phyloP scores from a whole-genome alignment of 2,888 invertebrate genomes.

The Mongoloraphidia duomilia region DNA sequence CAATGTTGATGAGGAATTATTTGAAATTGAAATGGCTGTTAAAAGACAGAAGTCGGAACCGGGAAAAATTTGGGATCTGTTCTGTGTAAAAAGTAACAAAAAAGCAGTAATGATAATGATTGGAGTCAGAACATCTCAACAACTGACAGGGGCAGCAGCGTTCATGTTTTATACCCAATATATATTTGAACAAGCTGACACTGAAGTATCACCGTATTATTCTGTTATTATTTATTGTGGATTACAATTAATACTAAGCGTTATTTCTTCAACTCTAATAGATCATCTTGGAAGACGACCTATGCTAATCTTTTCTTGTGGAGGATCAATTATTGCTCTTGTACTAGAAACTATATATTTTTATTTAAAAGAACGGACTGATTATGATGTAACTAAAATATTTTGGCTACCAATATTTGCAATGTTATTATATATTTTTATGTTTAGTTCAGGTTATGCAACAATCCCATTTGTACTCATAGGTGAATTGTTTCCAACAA shows the following conservation, averaged over 20 bases:
- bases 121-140: neutral
- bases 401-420: neutral
- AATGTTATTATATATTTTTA: neutral
- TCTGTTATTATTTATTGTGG: slow-evolving; percentile 26
- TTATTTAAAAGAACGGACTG: neutral
- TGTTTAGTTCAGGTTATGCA: slow-evolving; percentile 1
- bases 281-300: slow-evolving; percentile 24
- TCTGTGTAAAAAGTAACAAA: slow-evolving; percentile 1
- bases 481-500: slow-evolving; percentile 3
- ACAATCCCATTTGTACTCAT: neutral
- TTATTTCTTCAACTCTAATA: slow-evolving; percentile 7
- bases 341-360: neutral
- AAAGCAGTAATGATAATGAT: neutral
- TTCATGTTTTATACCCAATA: slow-evolving; percentile 4
- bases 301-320: slow-evolving; percentile 24
- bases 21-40: neutral
- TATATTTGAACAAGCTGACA: slow-evolving; percentile 17
- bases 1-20: slow-evolving; percentile 1
- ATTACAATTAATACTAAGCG: slow-evolving; percentile 22
- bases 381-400: neutral
- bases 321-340: neutral
- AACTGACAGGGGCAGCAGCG: slow-evolving; percentile 1
- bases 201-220: slow-evolving; percentile 11
- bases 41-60: neutral
- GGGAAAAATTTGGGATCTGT: slow-evolving; percentile 1